Base-by-base conservation (phyloP, 64 coral and sea anemone genomes). In the Pocillopora verrucosa region DNA sequence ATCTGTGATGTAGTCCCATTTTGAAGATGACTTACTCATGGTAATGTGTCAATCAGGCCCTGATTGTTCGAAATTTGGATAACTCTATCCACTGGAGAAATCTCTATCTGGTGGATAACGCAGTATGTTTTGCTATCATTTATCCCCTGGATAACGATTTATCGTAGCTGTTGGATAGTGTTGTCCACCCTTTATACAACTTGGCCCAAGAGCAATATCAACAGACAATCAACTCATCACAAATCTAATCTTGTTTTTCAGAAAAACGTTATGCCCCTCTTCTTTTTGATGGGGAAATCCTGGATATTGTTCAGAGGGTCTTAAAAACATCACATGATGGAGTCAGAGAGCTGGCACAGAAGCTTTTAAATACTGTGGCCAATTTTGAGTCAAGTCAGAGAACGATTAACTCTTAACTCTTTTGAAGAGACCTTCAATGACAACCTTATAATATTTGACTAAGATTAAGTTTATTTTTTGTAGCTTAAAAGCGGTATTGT, bases 181-280 rank as follows among this genome's bases (percentile, higher is more conserved):
- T 30, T 30, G 30, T 30, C 30, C 30, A 30, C 30, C 30, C 30
- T 0, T 30, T 30, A 30, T 30, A 30, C 0, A 30, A 30, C 30
- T 30, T 30, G 30, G 30, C 30, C 30, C 30, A 30, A 30, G 30
- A 30, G 30, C 0, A 30, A 30, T 13, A 67, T 24, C 24, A 69
- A 10, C 65, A n/a, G 65, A n/a, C 24, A 4, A n/a, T 10, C 0
- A 1, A 22, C 20, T 69, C 22, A 10, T 69, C 4, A 65, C 20
- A 16, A 19, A 20, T 65, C 16, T 69, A 2, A 13, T 15, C 36
- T 7, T 67, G 56, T 36, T 38, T 25, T 62, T 65, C 13, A 91
- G 89, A 25, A 3, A 9, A 34, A 51, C 89, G 72, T 6, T 91
- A 91, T 59, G 20, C 65, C 34, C 80, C 89, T 2, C 89, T 91